Base-by-base conservation (phyloP, 2,113 vertebrate genomes). In the Eretmochelys imbricata region DNA sequence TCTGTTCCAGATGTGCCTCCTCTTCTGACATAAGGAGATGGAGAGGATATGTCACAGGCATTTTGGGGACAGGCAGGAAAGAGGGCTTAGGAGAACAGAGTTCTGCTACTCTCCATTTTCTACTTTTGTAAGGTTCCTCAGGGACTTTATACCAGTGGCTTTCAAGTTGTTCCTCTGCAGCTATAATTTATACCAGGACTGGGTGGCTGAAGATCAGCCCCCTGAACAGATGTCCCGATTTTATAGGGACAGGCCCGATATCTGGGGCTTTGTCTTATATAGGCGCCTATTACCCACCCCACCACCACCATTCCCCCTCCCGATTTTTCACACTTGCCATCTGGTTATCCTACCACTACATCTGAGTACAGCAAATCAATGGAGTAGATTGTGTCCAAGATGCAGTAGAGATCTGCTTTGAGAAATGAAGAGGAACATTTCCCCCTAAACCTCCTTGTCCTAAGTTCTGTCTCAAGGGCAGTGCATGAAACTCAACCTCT, bases 281-380 rank as follows among this genome's bases (percentile, higher is more conserved):
- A 9, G 62, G 31, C 3, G 3, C 31, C 16, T 65, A 35, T 65
- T 65, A 35, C 31, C 27, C 14, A 14, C 11, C 8, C 10, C 53
- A 53, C 9, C 29, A 27, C 12, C 59, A 27, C 12, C 42, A 42
- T 42, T 42, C 5, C 42, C 42, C 42, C 14, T 35, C 27, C 31
- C 7, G 7, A 35, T 31, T 65, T 65, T 65, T 65, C 59, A 65
- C 31, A 65, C 59, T 16, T 65, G 29, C 31, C 25, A 4, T 65
- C 29, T 62, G 59, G 29, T 62, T 13, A 62, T 13, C 59, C 14
- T 59, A 59, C 11, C 31, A 85, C 4, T 0, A 22, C 80, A 42
- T n/a, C 55, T 78, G 31, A 76, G 80, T 0, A 54, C 24, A 0
- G 0, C n/a, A 55, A 0, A 14, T 62, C 20, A 17, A 19, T 59